Evolutionary conservation across 2,888 invertebrate species (phyloP), one percentile per base, ranked within the genome.

Genomic region (Pycnomerus fuliginosus): DNA sequence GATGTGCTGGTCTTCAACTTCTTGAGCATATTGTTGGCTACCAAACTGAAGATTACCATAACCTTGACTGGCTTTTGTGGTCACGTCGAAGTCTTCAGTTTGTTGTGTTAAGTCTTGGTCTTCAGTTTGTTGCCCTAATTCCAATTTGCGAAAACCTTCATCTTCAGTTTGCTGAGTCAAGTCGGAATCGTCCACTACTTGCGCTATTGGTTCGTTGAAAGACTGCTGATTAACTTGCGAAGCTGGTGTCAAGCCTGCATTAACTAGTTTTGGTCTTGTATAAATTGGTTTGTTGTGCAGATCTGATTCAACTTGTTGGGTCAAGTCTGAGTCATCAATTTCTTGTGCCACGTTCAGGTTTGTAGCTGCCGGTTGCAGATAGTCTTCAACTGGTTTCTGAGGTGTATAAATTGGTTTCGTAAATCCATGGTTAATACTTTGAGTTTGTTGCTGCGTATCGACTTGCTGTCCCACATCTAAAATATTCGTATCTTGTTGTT

Each of bases 61-160:
- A 25, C 11, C 10, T 10, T 25, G 25, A 25, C 11, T 25, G 11
- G 3, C 10, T 25, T 25, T 3, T 4, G 25, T 10, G 4, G 4
- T 8, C 11, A 7, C 5, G 3, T 4, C 24, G 58, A 36, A 15
- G 13, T 45, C 35, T 15, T 38, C 24, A 24, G 20, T 22, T 33
- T 38, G 37, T 43, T 47, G 50, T 24, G 30, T 27, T 16, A 50
- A 23, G 16, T 41, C 36, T 17, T 44, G 31, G n/a, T 41, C 36
- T 30, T 41, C 35, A 10, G 20, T 35, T 31, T 40, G 40, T 30
- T 45, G 45, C 3, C 37, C 31, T 15, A 45, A 32, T n/a, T n/a
- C n/a, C n/a, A n/a, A n/a, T 30, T 30, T 30, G 10, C 35, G 24
- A 13, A 12, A n/a, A 7, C 20, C 10, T 3, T 13, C 14, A 25